These are phyloP conservation scores for Australoheros facetus DNA, from an alignment of 2,797 vertebrate species.

Conservation along the genomic window DNA sequence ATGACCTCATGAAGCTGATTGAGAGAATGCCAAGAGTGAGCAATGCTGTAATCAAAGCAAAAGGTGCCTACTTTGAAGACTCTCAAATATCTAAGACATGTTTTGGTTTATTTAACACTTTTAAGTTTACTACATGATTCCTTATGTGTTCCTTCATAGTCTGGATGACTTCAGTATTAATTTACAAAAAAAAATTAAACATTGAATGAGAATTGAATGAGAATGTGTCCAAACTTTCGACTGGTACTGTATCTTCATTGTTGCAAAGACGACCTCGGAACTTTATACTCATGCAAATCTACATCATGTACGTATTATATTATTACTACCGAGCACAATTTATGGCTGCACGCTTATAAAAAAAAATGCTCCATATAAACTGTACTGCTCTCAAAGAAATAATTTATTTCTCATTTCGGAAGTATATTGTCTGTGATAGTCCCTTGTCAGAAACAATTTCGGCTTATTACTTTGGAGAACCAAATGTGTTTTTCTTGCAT, in stretches of 20 bases:
- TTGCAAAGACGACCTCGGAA: neutral
- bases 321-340: constrained; percentile 28
- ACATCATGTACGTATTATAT: constrained; percentile 8
- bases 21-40: too few relatives aligned
- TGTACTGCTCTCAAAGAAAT: constrained; percentile 20
- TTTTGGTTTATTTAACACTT: too few relatives aligned
- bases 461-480: constrained; percentile 51
- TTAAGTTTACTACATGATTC: too few relatives aligned
- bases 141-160: too few relatives aligned
- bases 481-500: constrained; percentile 32
- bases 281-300: neutral
- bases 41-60: too few relatives aligned
- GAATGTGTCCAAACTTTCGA: too few relatives aligned
- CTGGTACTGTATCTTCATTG: neutral
- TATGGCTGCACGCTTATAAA: constrained; percentile 11
- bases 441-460: constrained; percentile 63
- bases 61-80: too few relatives aligned
- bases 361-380: constrained; percentile 20
- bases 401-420: constrained; percentile 21
- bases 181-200: too few relatives aligned
- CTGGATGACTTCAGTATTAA: too few relatives aligned
- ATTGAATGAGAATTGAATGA: too few relatives aligned
- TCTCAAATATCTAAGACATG: too few relatives aligned
- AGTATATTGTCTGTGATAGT: constrained; percentile 68
- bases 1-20: too few relatives aligned